These are phyloP conservation scores for Aleiodes leptofemur DNA, from an alignment of 2,888 invertebrate species.

Conservation along the genomic window DNA sequence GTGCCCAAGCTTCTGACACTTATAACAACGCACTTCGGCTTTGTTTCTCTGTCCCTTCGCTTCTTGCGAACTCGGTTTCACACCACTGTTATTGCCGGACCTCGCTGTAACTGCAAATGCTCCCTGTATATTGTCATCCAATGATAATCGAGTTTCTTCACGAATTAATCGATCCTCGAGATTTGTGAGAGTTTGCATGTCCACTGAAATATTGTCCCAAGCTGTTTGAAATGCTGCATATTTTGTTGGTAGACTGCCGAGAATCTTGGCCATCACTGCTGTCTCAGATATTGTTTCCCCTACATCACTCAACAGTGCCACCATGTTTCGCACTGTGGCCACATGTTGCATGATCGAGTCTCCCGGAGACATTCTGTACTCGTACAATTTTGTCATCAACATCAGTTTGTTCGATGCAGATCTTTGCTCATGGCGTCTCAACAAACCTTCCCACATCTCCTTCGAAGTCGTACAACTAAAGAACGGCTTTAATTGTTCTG, in stretches of 20 bases:
- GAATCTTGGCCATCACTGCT: conserved; percentile 50
- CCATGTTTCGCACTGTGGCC: conserved; percentile 48
- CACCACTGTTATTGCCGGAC: too few species aligned
- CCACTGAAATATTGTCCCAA: conserved; percentile 43
- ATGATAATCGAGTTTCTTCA: too few species aligned
- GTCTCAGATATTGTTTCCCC: conserved; percentile 39
- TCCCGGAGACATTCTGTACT: conserved; percentile 46
- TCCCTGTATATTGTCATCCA: neutral
- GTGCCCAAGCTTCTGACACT: conserved; percentile 46
- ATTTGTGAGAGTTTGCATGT: conserved; percentile 43
- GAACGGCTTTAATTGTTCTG: conserved; percentile 46
- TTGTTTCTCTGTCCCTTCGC: too few species aligned
- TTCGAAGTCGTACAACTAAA: conserved; percentile 51
- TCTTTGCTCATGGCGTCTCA: conserved; percentile 48
- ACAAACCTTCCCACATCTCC: conserved; percentile 46
- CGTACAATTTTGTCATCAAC: conserved; percentile 38
- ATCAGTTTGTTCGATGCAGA: conserved; percentile 46
- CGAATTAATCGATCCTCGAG: conserved; percentile 38
- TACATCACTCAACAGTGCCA: conserved; percentile 39
- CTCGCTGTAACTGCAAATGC: too few species aligned
- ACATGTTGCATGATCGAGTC: conserved; percentile 50
- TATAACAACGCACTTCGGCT: conserved; percentile 25
- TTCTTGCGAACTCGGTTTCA: too few species aligned
- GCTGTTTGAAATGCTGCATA: conserved; percentile 47
- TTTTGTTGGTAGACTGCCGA: conserved; percentile 45